Evolutionary conservation across 2,113 vertebrate genomes (phyloP), one percentile per base, ranked within the genome.

Genomic region (Zonotrichia leucophrys): DNA sequence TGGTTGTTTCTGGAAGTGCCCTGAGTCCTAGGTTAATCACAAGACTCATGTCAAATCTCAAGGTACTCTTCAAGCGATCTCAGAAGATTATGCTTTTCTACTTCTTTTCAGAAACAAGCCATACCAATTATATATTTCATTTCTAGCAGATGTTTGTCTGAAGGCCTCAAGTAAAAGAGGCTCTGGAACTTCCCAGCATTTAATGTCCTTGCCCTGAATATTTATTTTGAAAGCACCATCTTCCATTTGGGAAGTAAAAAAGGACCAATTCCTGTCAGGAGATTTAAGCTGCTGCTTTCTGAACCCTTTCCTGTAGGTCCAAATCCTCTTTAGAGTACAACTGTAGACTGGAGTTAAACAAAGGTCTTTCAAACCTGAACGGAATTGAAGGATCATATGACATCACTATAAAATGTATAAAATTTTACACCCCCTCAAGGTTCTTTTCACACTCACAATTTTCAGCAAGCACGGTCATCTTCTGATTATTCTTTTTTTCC

Each of bases 401-500:
- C 30, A 70, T 25, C 6, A 11, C 33, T 42, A 50, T 44, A 49
- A 39, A n/a, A 12, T 18, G 42, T 42, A 27, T 9, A 16, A 11
- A 83, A 62, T 14, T 82, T 78, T 52, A 44, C 42, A 47, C 0
- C 9, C 14, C 17, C 15, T 1, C n/a, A 52, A 31, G 11, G 24
- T 44, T 31, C 33, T 24, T 58, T 58, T 24, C n/a, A 60, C 30
- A 25, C 10, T 73, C n/a, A 42, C 6, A 22, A 23, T 70, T 82
- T 82, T 73, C 66, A 90, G 23, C 56, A 69, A 88, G 15, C 7
- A 35, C 12, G 4, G 67, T 78, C 27, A 39, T 52, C n/a, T 93
- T 74, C 46, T 0, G 0, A 22, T 42, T 84, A 11, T 24, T 35
- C 12, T 23, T 27, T 35, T 50, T 35, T 37, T 1, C 18, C 15